Evolutionary conservation across 2,797 vertebrate genomes (phyloP).

Genomic region (Alauda arvensis): DNA sequence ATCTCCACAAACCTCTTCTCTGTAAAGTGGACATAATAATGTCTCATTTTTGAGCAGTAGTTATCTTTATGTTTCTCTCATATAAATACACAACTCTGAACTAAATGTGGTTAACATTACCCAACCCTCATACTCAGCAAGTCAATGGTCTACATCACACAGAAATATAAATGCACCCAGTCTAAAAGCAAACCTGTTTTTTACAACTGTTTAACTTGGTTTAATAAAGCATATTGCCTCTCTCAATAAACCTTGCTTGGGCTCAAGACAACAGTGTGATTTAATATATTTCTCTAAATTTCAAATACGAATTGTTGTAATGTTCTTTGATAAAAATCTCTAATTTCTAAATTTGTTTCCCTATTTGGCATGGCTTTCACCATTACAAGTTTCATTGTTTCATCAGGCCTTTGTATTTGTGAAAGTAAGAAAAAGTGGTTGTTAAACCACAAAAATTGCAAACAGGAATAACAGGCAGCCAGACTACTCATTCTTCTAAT

Average conservation of each 20-base stretch:
- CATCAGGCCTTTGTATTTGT: background rate
- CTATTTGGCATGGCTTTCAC: background rate
- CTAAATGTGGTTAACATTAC: background rate
- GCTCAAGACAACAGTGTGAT: background rate
- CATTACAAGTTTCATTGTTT: background rate
- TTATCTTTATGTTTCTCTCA: background rate
- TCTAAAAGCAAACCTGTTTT: background rate
- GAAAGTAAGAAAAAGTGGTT: slow-evolving; percentile 1
- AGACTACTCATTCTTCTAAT: background rate
- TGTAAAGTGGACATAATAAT: background rate
- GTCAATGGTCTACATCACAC: background rate
- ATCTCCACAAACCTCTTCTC: background rate
- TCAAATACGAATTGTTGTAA: background rate
- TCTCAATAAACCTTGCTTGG: background rate
- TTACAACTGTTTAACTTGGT: background rate
- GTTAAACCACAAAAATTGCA: slow-evolving; percentile 12
- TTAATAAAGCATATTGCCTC: background rate
- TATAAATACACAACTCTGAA: background rate
- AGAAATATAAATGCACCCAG: background rate
- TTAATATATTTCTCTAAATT: background rate
- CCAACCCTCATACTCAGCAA: background rate
- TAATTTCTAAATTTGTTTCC: background rate
- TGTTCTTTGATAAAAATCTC: background rate
- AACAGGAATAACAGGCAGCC: background rate
- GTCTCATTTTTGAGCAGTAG: background rate